phyloP scores from a whole-genome alignment of 2,113 vertebrate genomes.

The Oxyruncus cristatus region DNA sequence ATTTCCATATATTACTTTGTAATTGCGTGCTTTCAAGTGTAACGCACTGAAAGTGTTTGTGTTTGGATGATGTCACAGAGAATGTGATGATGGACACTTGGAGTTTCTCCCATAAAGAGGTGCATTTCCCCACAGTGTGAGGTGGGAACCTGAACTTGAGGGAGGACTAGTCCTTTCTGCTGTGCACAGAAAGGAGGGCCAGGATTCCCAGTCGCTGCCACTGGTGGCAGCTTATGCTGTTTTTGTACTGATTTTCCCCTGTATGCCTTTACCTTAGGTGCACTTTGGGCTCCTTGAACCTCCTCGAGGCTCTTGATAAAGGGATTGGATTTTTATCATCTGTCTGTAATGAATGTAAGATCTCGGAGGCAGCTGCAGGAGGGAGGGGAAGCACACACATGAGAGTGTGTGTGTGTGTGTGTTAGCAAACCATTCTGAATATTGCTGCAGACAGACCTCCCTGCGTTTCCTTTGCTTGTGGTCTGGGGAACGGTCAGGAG shows the following conservation, averaged over 20 bases:
- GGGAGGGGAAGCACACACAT: neutral
- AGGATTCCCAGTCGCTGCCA: neutral
- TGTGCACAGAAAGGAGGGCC: neutral
- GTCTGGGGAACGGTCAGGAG: neutral
- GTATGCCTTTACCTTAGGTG: neutral
- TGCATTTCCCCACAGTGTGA: neutral
- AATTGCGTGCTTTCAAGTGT: neutral
- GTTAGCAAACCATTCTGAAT: neutral
- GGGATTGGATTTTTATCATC: neutral
- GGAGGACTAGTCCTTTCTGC: neutral
- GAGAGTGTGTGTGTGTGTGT: neutral
- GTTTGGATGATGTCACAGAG: accelerated
- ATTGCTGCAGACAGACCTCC: neutral
- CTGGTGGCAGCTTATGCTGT: neutral
- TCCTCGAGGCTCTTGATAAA: neutral
- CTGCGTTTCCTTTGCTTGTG: accelerated
- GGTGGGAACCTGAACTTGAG: neutral
- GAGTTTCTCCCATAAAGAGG: neutral
- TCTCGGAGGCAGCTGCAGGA: neutral
- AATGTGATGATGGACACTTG: neutral
- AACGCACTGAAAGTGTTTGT: neutral
- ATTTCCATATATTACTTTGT: conserved; percentile 12
- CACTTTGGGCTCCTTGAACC: neutral
- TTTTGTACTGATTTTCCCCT: neutral
- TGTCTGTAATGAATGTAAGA: neutral